Evolutionary conservation across 2,113 vertebrate genomes (phyloP).

Genomic region (Cyprinodon variegatus): DNA sequence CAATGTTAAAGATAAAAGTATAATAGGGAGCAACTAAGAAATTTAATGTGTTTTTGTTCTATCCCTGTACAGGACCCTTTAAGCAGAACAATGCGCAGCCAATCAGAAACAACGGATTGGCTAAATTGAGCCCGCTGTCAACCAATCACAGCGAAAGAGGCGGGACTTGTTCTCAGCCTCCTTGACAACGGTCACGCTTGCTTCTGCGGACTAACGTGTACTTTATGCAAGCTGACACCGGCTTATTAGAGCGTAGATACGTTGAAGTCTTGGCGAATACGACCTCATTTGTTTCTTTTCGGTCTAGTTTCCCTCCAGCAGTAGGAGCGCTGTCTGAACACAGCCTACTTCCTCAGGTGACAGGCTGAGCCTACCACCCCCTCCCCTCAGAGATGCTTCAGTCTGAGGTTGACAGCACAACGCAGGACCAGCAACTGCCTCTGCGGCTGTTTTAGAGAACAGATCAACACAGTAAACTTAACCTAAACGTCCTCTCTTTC

Average conservation of each 20-base stretch:
- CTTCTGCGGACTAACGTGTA: neutral
- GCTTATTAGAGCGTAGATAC: neutral
- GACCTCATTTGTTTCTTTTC: neutral
- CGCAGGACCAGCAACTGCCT: constrained; percentile 38
- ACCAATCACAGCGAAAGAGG: constrained; percentile 47
- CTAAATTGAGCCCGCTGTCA: neutral
- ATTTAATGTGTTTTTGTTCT: neutral
- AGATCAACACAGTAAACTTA: constrained; percentile 2
- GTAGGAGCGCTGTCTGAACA: constrained; percentile 24
- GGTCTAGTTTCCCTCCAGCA: neutral
- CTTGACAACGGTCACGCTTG: neutral
- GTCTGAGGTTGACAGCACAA: constrained; percentile 66
- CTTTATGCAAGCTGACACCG: neutral
- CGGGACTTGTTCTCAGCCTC: constrained; percentile 7
- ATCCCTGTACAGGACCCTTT: neutral
- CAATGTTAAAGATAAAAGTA: neutral
- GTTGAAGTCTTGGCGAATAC: neutral
- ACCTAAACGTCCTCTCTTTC: neutral
- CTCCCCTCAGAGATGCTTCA: constrained; percentile 59
- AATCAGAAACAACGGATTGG: constrained; percentile 29
- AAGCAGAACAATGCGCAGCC: constrained; percentile 15
- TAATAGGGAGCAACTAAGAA: neutral
- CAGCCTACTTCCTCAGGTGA: constrained; percentile 72
- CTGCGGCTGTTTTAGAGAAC: constrained; percentile 22
- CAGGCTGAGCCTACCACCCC: constrained; percentile 53